A percentile compares a stretch with the other conserved stretches of the same genome.
phyloP scores from a whole-genome alignment of 1,140 invertebrate species.

The Nephotettix cincticeps region DNA sequence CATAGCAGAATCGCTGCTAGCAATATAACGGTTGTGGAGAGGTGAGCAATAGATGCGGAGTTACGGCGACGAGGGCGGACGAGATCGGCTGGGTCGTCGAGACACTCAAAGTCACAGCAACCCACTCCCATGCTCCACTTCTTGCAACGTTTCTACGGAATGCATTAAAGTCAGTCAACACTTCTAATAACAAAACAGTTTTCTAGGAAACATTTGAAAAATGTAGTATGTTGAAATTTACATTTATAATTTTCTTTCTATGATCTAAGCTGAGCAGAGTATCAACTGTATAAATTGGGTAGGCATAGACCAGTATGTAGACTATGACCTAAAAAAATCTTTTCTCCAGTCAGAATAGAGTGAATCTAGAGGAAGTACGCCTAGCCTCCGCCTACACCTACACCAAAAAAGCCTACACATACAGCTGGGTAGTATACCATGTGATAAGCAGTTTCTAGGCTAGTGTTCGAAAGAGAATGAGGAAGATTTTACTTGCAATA shows the following conservation, averaged over 20 bases:
- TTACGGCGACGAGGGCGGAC: neutral
- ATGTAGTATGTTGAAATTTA: neutral
- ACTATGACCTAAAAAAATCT: too few relatives aligned
- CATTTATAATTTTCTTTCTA: neutral
- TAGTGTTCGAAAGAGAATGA: too few relatives aligned
- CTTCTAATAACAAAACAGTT: too few relatives aligned
- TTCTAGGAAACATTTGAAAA: neutral
- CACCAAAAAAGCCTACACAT: too few relatives aligned
- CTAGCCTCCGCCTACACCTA: too few relatives aligned
- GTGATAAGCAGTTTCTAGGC: too few relatives aligned
- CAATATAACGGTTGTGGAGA: neutral
- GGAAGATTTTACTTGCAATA: too few relatives aligned
- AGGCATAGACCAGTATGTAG: too few relatives aligned
- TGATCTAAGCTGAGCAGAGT: neutral
- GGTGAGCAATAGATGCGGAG: neutral
- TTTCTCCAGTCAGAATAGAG: too few relatives aligned
- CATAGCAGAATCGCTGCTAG: neutral
- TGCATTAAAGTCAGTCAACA: neutral
- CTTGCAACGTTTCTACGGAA: constrained; percentile 34
- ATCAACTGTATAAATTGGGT: too few relatives aligned
- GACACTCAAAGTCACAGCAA: constrained; percentile 38
- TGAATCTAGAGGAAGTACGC: too few relatives aligned
- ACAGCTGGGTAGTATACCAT: too few relatives aligned
- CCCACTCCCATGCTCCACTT: constrained; percentile 34
- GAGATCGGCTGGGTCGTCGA: constrained; percentile 29